Percentiles rank a stretch among this genome's conserved stretches.
These are phyloP conservation scores for Nephrotoma flavescens DNA, from an alignment of 2,888 invertebrate genomes.

Conservation along the genomic window DNA sequence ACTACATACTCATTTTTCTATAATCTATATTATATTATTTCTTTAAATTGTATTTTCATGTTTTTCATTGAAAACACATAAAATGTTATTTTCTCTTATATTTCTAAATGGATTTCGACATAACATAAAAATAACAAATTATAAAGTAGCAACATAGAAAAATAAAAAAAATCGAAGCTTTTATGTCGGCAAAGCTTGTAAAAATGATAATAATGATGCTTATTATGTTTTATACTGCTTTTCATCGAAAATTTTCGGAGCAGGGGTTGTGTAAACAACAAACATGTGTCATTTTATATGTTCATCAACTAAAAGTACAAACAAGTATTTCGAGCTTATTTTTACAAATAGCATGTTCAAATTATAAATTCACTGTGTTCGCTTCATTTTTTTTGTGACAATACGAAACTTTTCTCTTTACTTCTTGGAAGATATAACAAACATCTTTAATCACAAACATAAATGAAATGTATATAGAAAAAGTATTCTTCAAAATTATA, in stretches of 20 bases:
- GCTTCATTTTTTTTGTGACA: not conserved
- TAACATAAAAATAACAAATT: not conserved
- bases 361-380: not conserved
- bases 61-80: not conserved
- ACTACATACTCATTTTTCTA: too few species aligned
- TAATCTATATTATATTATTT: not conserved
- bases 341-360: not conserved
- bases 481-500: not conserved
- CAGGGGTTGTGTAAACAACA: not conserved
- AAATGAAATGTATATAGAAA: not conserved
- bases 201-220: not conserved
- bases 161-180: not conserved
- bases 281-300: not conserved
- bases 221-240: not conserved
- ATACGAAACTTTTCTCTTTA: not conserved
- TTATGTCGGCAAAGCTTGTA: not conserved
- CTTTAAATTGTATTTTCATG: not conserved
- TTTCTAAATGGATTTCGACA: not conserved
- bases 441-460: not conserved
- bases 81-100: not conserved
- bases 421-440: not conserved
- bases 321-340: not conserved
- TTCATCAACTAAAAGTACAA: not conserved
- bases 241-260: not conserved
- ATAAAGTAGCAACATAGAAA: not conserved